Evolutionary conservation across 2,113 vertebrate species (phyloP).

Genomic region (Himantopus leucocephalus): DNA sequence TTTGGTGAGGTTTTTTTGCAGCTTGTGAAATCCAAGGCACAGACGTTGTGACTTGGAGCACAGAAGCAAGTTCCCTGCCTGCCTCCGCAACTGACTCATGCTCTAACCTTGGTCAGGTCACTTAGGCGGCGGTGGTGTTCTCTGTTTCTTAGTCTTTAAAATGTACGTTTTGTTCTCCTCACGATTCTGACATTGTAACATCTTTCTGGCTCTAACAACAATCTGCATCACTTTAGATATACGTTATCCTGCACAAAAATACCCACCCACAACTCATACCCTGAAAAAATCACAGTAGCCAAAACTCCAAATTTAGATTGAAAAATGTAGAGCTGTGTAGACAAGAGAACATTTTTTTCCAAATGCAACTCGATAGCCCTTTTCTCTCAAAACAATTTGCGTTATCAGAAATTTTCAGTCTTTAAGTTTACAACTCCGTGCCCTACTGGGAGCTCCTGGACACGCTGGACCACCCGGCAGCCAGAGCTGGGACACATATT

Average conservation of each 20-base stretch:
- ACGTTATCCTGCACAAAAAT: slow-evolving; percentile 46
- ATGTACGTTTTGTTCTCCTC: neutral
- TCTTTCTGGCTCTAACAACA: slow-evolving; percentile 8
- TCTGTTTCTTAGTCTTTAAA: neutral
- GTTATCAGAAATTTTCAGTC: neutral
- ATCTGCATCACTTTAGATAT: slow-evolving; percentile 21
- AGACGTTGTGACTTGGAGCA: neutral
- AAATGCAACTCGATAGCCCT: neutral
- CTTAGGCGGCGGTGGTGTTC: neutral
- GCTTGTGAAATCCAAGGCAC: neutral
- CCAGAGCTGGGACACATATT: neutral
- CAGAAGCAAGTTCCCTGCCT: neutral
- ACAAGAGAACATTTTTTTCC: neutral
- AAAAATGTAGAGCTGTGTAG: neutral
- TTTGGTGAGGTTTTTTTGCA: neutral
- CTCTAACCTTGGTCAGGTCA: neutral
- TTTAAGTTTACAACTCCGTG: neutral
- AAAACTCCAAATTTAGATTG: slow-evolving; percentile 19
- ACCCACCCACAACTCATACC: slow-evolving; percentile 29
- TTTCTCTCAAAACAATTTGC: neutral
- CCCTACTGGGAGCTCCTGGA: neutral
- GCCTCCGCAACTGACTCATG: neutral
- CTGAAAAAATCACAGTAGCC: slow-evolving; percentile 31
- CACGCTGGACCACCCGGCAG: neutral
- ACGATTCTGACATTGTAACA: slow-evolving; percentile 5